Percentiles rank a stretch among this genome's conserved stretches.
These are phyloP conservation scores for Mellilla xanthometata DNA, from an alignment of 2,888 invertebrate species.

Conservation along the genomic window DNA sequence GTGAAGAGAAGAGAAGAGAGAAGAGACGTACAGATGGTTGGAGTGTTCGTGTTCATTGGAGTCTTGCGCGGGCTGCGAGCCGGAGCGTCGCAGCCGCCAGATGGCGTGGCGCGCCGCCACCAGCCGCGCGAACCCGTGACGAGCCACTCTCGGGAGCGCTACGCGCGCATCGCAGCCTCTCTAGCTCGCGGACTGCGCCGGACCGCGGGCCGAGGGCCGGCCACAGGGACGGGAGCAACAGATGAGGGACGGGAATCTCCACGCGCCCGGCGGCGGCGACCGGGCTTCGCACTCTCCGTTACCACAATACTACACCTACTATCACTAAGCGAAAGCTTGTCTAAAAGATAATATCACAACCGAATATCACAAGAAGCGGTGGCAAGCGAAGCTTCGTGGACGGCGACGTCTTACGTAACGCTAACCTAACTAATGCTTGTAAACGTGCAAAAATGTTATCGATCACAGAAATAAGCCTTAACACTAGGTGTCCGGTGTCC, in stretches of 20 bases:
- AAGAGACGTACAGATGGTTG: constrained; percentile 80
- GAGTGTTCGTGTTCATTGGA: constrained; percentile 79
- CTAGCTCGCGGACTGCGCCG: no score
- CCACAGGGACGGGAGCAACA: constrained; percentile 48
- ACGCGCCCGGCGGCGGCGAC: constrained; percentile 50
- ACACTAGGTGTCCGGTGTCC: constrained; percentile 65
- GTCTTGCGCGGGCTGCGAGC: constrained; percentile 78
- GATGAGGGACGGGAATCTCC: constrained; percentile 44
- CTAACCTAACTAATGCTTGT: constrained; percentile 69
- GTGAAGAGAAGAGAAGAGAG: constrained; percentile 52
- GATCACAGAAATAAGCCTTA: constrained; percentile 81
- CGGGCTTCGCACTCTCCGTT: constrained; percentile 49
- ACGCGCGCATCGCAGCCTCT: constrained; percentile 69
- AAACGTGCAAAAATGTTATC: constrained; percentile 74
- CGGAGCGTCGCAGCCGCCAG: constrained; percentile 85
- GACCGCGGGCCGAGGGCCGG: constrained; percentile 41
- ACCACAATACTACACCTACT: constrained; percentile 30
- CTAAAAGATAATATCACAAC: constrained; percentile 77
- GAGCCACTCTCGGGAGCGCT: constrained; percentile 83
- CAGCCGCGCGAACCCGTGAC: constrained; percentile 87
- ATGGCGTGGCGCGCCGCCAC: constrained; percentile 88
- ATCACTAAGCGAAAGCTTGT: constrained; percentile 74
- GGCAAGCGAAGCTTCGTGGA: constrained; percentile 81
- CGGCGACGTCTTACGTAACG: constrained; percentile 80
- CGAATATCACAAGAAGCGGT: constrained; percentile 79